Evolutionary conservation across 2,888 invertebrate genomes (phyloP).

Genomic region (Lepetodrilus schrolli): DNA sequence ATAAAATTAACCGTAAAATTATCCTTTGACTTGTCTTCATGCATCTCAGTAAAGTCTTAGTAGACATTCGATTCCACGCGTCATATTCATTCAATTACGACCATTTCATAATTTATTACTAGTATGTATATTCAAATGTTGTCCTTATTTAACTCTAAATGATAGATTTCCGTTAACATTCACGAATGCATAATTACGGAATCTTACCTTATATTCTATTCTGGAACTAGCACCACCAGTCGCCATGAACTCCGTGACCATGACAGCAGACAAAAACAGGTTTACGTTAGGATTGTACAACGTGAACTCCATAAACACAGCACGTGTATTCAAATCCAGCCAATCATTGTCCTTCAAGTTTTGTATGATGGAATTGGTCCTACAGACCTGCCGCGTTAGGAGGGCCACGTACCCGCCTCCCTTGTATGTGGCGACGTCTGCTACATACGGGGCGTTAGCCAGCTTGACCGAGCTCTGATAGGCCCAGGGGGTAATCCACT

Average conservation of each 20-base stretch:
- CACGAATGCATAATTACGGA: too few relatives aligned
- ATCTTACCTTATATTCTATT: constrained; percentile 70
- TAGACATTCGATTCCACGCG: too few relatives aligned
- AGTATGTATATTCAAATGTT: too few relatives aligned
- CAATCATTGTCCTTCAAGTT: constrained; percentile 73
- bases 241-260: constrained; percentile 70
- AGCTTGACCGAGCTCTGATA: constrained; percentile 74
- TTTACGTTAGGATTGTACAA: constrained; percentile 76
- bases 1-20: too few relatives aligned
- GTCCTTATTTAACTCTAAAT: too few relatives aligned
- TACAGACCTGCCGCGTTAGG: constrained; percentile 64
- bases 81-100: too few relatives aligned
- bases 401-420: constrained; percentile 73
- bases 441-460: constrained; percentile 75
- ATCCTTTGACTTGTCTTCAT: too few relatives aligned
- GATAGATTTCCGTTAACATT: too few relatives aligned
- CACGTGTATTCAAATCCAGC: constrained; percentile 77
- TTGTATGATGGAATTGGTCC: constrained; percentile 67
- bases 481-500: constrained; percentile 68
- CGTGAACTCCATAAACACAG: constrained; percentile 77
- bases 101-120: too few relatives aligned
- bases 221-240: constrained; percentile 66
- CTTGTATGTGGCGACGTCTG: constrained; percentile 73
- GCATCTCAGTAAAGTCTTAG: too few relatives aligned
- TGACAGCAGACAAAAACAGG: constrained; percentile 70